phyloP scores from a whole-genome alignment of 2,113 vertebrate genomes.

The Cebidichthys violaceus region DNA sequence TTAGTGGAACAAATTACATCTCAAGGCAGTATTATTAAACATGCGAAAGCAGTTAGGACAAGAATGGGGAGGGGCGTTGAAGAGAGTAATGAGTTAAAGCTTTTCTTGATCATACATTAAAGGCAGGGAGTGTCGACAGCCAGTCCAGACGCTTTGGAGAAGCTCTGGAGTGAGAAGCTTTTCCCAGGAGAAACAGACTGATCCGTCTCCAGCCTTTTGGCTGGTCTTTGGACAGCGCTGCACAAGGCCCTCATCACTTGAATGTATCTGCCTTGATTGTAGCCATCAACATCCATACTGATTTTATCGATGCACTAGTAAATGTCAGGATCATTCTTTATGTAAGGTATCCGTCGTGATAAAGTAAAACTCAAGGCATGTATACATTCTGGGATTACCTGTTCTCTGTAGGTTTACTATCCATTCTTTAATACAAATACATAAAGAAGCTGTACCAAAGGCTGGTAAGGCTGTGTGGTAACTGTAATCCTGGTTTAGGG shows the following conservation, averaged over 20 bases:
- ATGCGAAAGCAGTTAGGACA: constrained; percentile 80
- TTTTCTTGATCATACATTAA: constrained; percentile 84
- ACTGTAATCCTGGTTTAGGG: constrained; percentile 2
- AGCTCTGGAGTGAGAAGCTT: constrained; percentile 68
- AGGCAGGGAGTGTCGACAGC: constrained; percentile 81
- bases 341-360: neutral
- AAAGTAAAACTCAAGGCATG: neutral
- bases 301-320: neutral
- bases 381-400: neutral
- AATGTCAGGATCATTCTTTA: neutral
- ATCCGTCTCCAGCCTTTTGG: constrained; percentile 70
- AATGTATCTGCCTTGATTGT: constrained; percentile 37
- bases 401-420: neutral
- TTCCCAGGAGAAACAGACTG: constrained; percentile 72
- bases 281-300: constrained; percentile 2
- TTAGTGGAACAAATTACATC: constrained; percentile 80
- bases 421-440: neutral
- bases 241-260: constrained; percentile 34
- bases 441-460: neutral
- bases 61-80: constrained; percentile 73
- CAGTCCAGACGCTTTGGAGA: constrained; percentile 79
- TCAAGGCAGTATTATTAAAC: constrained; percentile 79
- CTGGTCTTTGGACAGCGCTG: constrained; percentile 46
- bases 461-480: constrained; percentile 8
- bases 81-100: constrained; percentile 78